Base-by-base conservation (phyloP, 2,113 vertebrate genomes). In the Platanista minor region DNA sequence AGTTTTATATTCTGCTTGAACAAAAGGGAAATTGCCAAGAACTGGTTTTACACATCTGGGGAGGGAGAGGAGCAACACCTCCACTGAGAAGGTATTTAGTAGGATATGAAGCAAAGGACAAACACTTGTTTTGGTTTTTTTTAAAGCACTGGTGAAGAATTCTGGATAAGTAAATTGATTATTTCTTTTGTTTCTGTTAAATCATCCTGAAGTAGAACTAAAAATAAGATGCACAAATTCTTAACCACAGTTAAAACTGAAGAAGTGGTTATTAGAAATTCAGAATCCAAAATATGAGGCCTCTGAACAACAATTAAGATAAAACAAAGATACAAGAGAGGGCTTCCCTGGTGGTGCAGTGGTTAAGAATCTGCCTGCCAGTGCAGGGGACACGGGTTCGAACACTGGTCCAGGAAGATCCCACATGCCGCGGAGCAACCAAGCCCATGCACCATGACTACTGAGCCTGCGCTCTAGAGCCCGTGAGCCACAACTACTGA, bases 81-180 rank as follows among this genome's bases (percentile, higher is more conserved):
- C 66, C 3, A 1, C 12, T 5, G 1, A 5, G n/a, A 82, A 33
- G 14, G 23, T 52, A 23, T 0, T n/a, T 7, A 77, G 15, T 0
- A 31, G 29, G 27, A 8, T 7, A 9, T 2, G 29, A 69, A 69
- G 23, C 62, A 41, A 77, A 83, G 27, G 21, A 23, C 8, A 43
- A 33, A n/a, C 21, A 29, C 2, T 61, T 41, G 25, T 17, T 91
- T 69, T 49, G 15, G 17, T 39, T 75, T 78, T 66, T 33, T n/a
- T 39, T 25, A 5, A 41, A 29, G 15, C 9, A 49, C 6, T 33
- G 49, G 15, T 67, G 59, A 67, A 88, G 25, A 75, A 61, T 33
- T 67, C 15, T 69, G 31, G 59, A 29, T 41, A 69, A 77, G 11
- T 75, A 43, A 52, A 69, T 23, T 33, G 49, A 46, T n/a, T 57